Conservation (phyloP, 2,888 invertebrate species). For the Phytoseiulus persimilis region DNA sequence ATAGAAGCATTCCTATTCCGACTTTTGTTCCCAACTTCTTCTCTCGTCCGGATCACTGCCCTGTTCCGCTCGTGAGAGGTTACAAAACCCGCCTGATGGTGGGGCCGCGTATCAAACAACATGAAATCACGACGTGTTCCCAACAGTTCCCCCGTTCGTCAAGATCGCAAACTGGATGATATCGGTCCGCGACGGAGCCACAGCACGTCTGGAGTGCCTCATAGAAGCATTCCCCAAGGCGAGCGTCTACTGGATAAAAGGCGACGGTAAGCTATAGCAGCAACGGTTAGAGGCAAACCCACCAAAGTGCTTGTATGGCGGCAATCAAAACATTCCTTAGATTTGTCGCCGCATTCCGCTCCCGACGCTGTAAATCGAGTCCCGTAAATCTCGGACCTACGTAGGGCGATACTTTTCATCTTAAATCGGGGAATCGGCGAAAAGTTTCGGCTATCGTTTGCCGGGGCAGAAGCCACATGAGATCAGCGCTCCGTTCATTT, state of each 20-base stretch:
- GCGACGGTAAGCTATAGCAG: background rate
- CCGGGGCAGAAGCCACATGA: too few relatives aligned
- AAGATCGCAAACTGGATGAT: slow-evolving; percentile 34
- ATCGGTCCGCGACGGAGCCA: slow-evolving; percentile 10
- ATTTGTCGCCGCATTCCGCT: background rate
- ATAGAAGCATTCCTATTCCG: background rate
- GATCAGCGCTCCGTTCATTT: background rate
- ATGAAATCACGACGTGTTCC: background rate
- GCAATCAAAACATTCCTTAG: background rate
- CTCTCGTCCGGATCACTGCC: too few relatives aligned
- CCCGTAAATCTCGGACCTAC: background rate
- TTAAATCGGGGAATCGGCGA: too few relatives aligned
- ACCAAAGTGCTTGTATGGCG: background rate
- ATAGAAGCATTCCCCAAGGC: slow-evolving; percentile 20
- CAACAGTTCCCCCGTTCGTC: slow-evolving; percentile 22
- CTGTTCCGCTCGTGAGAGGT: too few relatives aligned
- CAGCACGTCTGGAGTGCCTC: slow-evolving; percentile 22
- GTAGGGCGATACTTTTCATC: too few relatives aligned
- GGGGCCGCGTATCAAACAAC: background rate
- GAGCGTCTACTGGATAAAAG: slow-evolving; percentile 27
- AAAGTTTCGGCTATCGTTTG: too few relatives aligned
- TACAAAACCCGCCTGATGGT: too few relatives aligned
- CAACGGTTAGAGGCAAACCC: background rate
- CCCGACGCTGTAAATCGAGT: background rate
- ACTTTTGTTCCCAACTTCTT: too few relatives aligned